These are phyloP conservation scores for Cyclargus thomasi DNA, from an alignment of 1,140 invertebrate species.

Conservation along the genomic window DNA sequence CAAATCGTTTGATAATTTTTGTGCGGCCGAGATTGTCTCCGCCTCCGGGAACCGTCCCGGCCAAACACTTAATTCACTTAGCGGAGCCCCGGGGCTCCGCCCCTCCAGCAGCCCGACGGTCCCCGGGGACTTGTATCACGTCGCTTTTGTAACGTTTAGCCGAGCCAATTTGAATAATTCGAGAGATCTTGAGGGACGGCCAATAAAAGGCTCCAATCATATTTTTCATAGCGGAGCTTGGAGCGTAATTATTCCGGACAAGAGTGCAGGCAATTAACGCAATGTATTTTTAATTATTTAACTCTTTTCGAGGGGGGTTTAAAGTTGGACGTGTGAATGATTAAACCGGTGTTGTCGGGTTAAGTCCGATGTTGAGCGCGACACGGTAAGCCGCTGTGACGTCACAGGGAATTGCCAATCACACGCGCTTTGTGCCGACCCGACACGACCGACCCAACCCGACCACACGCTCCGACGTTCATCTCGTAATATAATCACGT, in stretches of 20 bases:
- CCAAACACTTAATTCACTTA: conserved; percentile 53
- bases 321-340: conserved; percentile 4
- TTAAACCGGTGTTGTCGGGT: conserved; percentile 1
- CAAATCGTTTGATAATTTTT: conserved; percentile 24
- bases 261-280: neutral
- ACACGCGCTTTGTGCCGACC: neutral
- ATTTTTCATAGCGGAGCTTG: neutral
- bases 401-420: conserved; percentile 9
- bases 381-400: neutral
- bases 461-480: neutral
- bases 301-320: neutral
- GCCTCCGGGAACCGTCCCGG: conserved; percentile 23
- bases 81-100: conserved; percentile 30
- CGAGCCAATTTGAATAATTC: conserved; percentile 1
- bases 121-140: neutral
- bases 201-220: neutral
- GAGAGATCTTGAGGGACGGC: neutral
- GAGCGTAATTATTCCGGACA: neutral
- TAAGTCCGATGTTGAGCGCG: neutral
- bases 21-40: conserved; percentile 17
- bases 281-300: neutral
- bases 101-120: conserved; percentile 12
- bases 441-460: too few species aligned
- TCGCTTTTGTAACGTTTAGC: conserved; percentile 2
- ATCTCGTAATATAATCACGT: neutral